Evolutionary conservation across 2,113 vertebrate genomes (phyloP), one percentile per base, ranked within the genome.

Genomic region (Camelus dromedarius): DNA sequence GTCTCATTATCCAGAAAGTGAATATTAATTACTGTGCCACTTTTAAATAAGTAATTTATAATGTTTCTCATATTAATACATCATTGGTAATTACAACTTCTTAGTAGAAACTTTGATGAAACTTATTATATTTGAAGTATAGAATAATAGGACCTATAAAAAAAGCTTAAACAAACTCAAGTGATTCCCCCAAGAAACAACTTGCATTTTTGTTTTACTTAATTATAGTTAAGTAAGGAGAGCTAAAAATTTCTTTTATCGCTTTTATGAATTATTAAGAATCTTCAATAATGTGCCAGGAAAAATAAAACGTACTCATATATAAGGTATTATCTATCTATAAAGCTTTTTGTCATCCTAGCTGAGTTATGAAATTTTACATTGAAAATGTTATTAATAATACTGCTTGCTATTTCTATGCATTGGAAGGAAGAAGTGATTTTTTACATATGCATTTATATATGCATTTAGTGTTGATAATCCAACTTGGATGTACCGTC

Each of bases 171-270:
- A 72, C 13, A 46, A 60, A 56, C 11, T 2, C 20, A 93, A 69
- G 0, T 52, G 48, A 91, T 88, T 5, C 11, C 8, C 22, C 20
- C 35, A 54, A 52, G 19, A 91, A 88, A 66, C 5, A 69, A 69
- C 11, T 89, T 89, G 52, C 18, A 56, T 87, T 95, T 95, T 96
- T 86, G 8, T 75, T 94, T 93, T 97, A 89, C 93, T 92, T 90
- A 90, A 84, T 92, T 72, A 75, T 26, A 38, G 22, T 83, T 91
- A 92, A 91, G 1, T 56, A 69, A 28, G 19, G 62, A 94, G 14
- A 87, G 2, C 1, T 93, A 85, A 52, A 79, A 4, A 81, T 46
- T 80, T 86, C 46, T 81, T 95, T 97, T 93, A 58, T 69, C 20
- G 7, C 26, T 89, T 91, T 91, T 32, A 80, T 80, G 26, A 94